phyloP scores from a whole-genome alignment of 2,797 vertebrate species.

The Lacerta bilineata region DNA sequence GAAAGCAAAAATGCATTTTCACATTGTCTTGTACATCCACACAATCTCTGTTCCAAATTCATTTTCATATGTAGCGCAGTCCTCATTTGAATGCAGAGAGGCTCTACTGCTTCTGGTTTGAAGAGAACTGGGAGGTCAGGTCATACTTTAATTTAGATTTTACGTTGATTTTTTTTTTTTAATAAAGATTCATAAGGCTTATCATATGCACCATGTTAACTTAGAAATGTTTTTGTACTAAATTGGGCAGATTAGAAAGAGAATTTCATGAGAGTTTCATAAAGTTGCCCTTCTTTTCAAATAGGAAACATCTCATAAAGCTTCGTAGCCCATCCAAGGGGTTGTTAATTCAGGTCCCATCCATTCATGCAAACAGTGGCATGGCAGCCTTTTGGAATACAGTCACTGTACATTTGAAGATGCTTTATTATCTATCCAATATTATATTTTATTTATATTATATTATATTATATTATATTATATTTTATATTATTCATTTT shows the following conservation, averaged over 20 bases:
- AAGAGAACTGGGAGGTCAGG: not conserved
- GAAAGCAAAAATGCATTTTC: not conserved
- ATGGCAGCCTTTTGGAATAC: not conserved
- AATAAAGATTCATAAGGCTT: slow-evolving; percentile 13
- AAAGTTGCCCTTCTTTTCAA: not conserved
- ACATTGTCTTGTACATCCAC: not conserved
- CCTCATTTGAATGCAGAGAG: not conserved
- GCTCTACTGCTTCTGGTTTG: not conserved
- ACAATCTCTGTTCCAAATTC: not conserved
- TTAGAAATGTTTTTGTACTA: slow-evolving; percentile 7
- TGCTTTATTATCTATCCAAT: not conserved
- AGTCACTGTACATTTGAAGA: not conserved
- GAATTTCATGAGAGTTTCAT: not conserved
- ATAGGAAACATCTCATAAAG: not conserved
- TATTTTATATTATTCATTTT: too few relatives aligned
- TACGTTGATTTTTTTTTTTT: not conserved
- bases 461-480: too few relatives aligned
- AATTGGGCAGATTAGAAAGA: not conserved
- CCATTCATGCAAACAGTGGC: not conserved
- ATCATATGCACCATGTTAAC: not conserved
- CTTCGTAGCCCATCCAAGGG: not conserved
- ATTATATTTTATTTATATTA: too few relatives aligned
- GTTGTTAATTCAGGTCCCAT: not conserved
- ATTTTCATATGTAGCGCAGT: not conserved
- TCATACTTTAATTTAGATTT: slow-evolving; percentile 16